Evolutionary conservation across 2,888 invertebrate genomes (phyloP).

Genomic region (Corbicula japonica): DNA sequence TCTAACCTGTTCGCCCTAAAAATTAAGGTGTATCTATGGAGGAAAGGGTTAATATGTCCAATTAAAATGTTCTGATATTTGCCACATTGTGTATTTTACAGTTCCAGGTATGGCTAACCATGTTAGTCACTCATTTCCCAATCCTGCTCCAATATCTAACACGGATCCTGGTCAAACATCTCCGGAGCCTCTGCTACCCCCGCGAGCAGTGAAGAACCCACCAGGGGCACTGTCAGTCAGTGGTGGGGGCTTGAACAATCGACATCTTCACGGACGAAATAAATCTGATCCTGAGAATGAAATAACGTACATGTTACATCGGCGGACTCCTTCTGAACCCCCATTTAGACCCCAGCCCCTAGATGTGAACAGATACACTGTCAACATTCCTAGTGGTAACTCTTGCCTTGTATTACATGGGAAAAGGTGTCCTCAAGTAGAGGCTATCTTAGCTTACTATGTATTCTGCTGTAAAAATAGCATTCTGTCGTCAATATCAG

Average conservation of each 20-base stretch:
- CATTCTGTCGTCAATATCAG: no score
- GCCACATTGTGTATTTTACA: conserved; percentile 7
- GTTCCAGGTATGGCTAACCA: conserved; percentile 58
- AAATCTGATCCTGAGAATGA: conserved; percentile 51
- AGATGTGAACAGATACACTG: conserved; percentile 36
- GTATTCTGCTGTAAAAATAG: no score
- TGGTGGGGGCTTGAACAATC: neutral
- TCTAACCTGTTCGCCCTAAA: no score
- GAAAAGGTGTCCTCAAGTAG: no score
- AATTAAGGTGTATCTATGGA: no score
- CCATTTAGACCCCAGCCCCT: conserved; percentile 66
- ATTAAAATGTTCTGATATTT: neutral
- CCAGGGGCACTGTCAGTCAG: conserved; percentile 64
- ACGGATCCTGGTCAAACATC: conserved; percentile 39
- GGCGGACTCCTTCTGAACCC: conserved; percentile 85
- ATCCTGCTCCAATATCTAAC: conserved; percentile 13
- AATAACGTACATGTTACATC: conserved; percentile 73
- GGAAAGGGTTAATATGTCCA: no score
- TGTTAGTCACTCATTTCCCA: conserved; percentile 49
- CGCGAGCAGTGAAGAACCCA: conserved; percentile 70
- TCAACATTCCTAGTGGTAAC: conserved; percentile 40
- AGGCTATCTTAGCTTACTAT: no score
- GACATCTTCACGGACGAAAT: conserved; percentile 25
- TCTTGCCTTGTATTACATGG: no score
- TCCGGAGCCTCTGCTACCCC: conserved; percentile 72